Base-by-base conservation (phyloP, 2,888 invertebrate genomes). In the Dicyrtomina minuta region DNA sequence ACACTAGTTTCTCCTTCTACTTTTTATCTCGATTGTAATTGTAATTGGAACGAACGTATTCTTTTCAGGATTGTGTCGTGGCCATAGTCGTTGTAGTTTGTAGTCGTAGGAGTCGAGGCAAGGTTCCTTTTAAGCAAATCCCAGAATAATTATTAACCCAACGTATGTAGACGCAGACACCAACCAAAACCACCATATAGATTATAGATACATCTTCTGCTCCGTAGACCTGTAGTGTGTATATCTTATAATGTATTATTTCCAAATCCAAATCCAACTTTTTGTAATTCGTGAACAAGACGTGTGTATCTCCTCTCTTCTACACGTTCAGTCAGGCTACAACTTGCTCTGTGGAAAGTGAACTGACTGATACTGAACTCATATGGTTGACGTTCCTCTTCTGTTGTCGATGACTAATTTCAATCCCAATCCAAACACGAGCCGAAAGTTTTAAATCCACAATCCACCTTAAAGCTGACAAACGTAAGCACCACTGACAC, bases 331-430 rank as follows among this genome's bases (percentile, higher is more conserved):
- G 5, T 46, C 51, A 51, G 51, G 51, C 20, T 51, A 51, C 17
- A 51, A 51, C 17, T 17, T 46, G n/a, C 55, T 55, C 55, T 26
- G 26, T 15, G 13, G 13, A 24, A 55, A 55, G 24, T 24, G 26
- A 24, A 55, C 55, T 55, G 12, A 15, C n/a, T n/a, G n/a, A n/a
- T n/a, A n/a, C n/a, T n/a, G n/a, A n/a, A n/a, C n/a, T n/a, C n/a
- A n/a, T n/a, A n/a, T 15, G n/a, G 55, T 55, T 55, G 55, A 55
- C 55, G 55, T 24, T 26, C 24, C n/a, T 33, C 33, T n/a, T n/a
- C 33, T n/a, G 26, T 8, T 22, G 55, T 26, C n/a, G 55, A 55
- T 55, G 55, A 55, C 55, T 55, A 55, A 55, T 55, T 55, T 24
- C 26, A 55, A 55, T 46, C 17, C 17, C 51, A 12, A 51, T 22